A percentile compares a stretch with the other conserved stretches of the same genome.
Conservation (phyloP, 2,888 invertebrate genomes). For the Polietes domitor region DNA sequence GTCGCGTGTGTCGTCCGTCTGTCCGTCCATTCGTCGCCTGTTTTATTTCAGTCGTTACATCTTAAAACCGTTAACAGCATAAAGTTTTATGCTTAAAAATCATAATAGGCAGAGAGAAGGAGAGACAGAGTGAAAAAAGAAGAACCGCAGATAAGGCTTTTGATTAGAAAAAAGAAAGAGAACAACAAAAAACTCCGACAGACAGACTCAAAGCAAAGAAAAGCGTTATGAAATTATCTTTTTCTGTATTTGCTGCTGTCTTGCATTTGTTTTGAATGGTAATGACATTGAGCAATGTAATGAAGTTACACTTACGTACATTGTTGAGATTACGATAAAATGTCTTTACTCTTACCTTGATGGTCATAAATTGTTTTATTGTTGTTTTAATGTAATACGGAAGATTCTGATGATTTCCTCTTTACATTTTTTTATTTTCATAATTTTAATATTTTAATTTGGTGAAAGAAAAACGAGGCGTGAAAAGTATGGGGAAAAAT, state of each 20-base stretch:
- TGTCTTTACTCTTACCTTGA: background rate
- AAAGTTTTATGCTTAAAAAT: slow-evolving; percentile 41
- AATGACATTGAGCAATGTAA: slow-evolving; percentile 41
- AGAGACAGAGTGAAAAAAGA: background rate
- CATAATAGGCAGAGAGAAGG: background rate
- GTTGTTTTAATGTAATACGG: background rate
- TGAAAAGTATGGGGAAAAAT: too few species aligned
- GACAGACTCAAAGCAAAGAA: background rate
- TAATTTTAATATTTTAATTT: background rate
- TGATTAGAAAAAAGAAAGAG: background rate
- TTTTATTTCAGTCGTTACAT: slow-evolving; percentile 13
- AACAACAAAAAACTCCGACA: background rate
- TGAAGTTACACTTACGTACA: slow-evolving; percentile 32
- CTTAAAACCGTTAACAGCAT: slow-evolving; percentile 47
- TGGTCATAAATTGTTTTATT: slow-evolving; percentile 27
- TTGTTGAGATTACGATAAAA: background rate
- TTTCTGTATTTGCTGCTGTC: background rate
- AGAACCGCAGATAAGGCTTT: background rate
- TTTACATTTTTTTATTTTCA: slow-evolving; percentile 1
- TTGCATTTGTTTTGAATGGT: slow-evolving; percentile 17
- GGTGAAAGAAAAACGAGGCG: too few species aligned
- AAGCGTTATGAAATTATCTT: slow-evolving; percentile 14
- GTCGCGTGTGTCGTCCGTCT: slow-evolving; percentile 27
- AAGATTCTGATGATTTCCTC: slow-evolving; percentile 19
- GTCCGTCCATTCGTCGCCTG: background rate